Evolutionary conservation across 2,797 vertebrate genomes (phyloP).

Genomic region (Gobio occitaniae): DNA sequence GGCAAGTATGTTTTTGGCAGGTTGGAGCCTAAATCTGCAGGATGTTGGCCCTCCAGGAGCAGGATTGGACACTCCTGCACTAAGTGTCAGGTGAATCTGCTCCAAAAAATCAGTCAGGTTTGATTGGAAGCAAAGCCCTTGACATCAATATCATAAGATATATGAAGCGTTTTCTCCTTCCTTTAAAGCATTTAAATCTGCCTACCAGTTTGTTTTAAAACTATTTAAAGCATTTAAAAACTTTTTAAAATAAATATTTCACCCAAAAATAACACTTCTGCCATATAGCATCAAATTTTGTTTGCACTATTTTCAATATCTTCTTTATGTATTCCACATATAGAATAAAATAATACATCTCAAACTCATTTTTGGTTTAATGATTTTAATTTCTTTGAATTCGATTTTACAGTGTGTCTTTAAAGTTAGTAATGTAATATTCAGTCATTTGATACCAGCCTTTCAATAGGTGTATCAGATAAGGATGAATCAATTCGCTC

Average conservation of each 20-base stretch:
- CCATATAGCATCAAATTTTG: neutral
- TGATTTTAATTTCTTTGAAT: neutral
- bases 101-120: neutral
- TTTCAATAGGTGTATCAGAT: neutral
- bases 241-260: neutral
- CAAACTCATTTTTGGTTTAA: neutral
- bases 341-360: neutral
- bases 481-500: neutral
- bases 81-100: neutral
- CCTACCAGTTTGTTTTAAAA: neutral
- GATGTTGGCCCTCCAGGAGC: neutral
- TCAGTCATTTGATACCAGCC: neutral
- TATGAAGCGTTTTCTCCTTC: neutral
- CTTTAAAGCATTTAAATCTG: neutral
- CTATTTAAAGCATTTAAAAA: neutral
- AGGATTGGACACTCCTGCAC: neutral
- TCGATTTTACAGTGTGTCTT: neutral
- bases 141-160: neutral
- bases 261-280: neutral
- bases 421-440: neutral
- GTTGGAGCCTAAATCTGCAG: neutral
- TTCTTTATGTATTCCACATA: neutral
- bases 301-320: neutral
- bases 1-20: neutral
- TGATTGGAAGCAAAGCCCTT: neutral